Evolutionary conservation across 2,888 invertebrate species (phyloP).

Genomic region (Diaphora mendica): DNA sequence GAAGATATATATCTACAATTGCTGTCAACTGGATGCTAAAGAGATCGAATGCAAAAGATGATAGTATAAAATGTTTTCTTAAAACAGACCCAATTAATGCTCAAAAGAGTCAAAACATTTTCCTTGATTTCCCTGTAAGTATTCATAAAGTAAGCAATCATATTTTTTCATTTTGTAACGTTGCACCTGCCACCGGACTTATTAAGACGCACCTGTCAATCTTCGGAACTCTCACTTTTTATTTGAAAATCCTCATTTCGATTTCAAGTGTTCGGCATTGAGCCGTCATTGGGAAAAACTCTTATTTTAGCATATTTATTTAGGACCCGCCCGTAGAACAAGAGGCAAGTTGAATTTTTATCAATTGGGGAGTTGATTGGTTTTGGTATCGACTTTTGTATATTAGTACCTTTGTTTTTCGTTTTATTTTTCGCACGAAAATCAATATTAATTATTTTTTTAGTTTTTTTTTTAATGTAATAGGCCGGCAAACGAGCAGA

Average conservation of each 20-base stretch:
- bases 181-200: constrained; percentile 81
- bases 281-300: constrained; percentile 61
- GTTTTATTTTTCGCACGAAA: background rate
- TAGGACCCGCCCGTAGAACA: constrained; percentile 56
- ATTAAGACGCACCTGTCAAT: constrained; percentile 87
- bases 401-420: background rate
- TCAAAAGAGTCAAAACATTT: constrained; percentile 26
- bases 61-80: background rate
- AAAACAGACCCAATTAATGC: constrained; percentile 11
- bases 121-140: constrained; percentile 43
- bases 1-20: no score
- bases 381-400: constrained; percentile 38
- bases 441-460: no score
- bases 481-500: no score
- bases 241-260: constrained; percentile 72
- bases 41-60: no score
- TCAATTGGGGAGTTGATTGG: constrained; percentile 73
- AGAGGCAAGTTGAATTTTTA: constrained; percentile 62
- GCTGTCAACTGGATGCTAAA: no score
- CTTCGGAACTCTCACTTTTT: constrained; percentile 76
- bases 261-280: constrained; percentile 74
- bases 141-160: constrained; percentile 76
- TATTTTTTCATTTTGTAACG: constrained; percentile 81
- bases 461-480: no score
- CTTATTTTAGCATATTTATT: constrained; percentile 80